Evolutionary conservation across 2,113 vertebrate species (phyloP), one percentile per base, ranked within the genome.

Genomic region (Cryptotis parvus): DNA sequence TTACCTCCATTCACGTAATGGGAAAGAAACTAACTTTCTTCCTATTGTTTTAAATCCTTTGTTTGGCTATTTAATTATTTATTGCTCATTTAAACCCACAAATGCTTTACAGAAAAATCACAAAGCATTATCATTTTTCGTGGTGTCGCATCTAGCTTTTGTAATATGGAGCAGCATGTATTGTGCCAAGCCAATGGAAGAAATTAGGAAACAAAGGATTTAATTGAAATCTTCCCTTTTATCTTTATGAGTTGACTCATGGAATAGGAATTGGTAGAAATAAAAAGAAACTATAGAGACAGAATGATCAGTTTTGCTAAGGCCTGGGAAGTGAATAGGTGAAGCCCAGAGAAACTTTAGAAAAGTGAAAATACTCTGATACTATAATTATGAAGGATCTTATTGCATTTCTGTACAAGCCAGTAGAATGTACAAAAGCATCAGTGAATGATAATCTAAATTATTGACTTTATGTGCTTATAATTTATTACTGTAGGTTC

Each of bases 51-150:
- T 91, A 72, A 33, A 27, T 27, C 41, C 63, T 35, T 41, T 37
- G 9, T 86, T 76, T 65, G 37, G 31, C 63, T 77, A 65, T 80
- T 89, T 43, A 89, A n/a, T 75, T 58, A 49, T 69, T 22, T 86
- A 9, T 10, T 68, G 66, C 72, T 94, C 76, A 80, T 49, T 80
- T 68, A 85, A 84, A 83, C 43, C 3, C 15, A 6, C 12, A 55
- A 20, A 68, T 15, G 1, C 33, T 55, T 61, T 87, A 29, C 52
- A 66, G 41, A 74, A 81, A 90, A 78, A 65, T 41, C 14, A 27
- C 2, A 88, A 6, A 22, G 1, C 4, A 6, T 65, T 65, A 20
- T 20, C 16, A 1, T 39, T 39, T 80, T 37, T 81, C 49, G 63
- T 14, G 22, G 14, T n/a, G 18, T 22, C 72, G 9, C 31, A 74